Conservation (phyloP, 2,113 vertebrate species). For the Pangasianodon gigas region DNA sequence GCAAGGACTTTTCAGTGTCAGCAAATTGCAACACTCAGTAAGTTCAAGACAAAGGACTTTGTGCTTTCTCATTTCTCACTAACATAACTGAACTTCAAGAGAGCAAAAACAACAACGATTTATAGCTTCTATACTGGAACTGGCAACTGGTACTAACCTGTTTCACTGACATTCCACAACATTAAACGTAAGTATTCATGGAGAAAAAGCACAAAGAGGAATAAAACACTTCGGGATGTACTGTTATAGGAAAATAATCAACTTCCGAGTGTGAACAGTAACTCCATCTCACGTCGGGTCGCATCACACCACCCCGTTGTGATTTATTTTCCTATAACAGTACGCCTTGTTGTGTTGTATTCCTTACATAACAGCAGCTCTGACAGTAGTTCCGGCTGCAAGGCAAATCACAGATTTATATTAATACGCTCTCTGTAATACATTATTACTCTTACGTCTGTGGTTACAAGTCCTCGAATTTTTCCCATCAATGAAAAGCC, state of each 20-base stretch:
- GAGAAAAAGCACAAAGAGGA: background rate
- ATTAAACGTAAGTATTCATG: background rate
- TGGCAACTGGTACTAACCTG: background rate
- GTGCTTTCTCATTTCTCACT: background rate
- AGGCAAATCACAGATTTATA: background rate
- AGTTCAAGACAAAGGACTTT: background rate
- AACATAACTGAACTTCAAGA: background rate
- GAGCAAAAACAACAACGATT: background rate
- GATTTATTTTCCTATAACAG: too few relatives aligned
- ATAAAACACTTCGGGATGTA: background rate
- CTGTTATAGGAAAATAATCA: background rate
- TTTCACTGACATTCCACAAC: background rate
- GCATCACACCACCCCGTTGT: too few relatives aligned
- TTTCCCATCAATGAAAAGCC: background rate
- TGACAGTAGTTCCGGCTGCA: background rate
- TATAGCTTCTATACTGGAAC: background rate
- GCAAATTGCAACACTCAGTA: background rate
- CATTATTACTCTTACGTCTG: background rate
- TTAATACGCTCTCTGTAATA: background rate
- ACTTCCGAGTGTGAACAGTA: too few relatives aligned
- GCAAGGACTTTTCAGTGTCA: background rate
- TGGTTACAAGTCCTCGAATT: background rate
- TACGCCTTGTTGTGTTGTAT: background rate
- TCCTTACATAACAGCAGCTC: background rate
- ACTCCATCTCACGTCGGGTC: too few relatives aligned